Conservation (phyloP, 2,797 vertebrate genomes). For the Sebastes hubbsi region DNA sequence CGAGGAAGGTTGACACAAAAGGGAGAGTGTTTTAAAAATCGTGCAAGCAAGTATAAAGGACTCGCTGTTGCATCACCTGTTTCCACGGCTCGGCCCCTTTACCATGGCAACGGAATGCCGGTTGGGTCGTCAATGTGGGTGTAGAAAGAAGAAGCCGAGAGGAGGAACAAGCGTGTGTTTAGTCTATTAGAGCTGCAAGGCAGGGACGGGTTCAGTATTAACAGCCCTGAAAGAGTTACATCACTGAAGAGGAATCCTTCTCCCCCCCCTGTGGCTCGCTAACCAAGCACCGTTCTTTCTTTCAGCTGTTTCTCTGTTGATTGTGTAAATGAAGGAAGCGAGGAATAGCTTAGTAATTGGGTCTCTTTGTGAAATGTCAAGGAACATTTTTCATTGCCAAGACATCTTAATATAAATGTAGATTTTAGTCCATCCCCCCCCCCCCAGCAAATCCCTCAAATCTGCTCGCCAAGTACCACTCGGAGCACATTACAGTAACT, state of each 20-base stretch:
- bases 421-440: slow-evolving; percentile 8
- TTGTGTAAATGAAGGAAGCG: slow-evolving; percentile 60
- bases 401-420: slow-evolving; percentile 41
- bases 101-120: slow-evolving; percentile 79
- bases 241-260: slow-evolving; percentile 75
- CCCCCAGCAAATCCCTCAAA: slow-evolving; percentile 28
- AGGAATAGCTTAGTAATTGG: slow-evolving; percentile 57
- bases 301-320: slow-evolving; percentile 73
- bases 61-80: slow-evolving; percentile 76
- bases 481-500: slow-evolving; percentile 23
- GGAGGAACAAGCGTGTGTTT: slow-evolving; percentile 72
- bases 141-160: slow-evolving; percentile 66
- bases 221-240: slow-evolving; percentile 74
- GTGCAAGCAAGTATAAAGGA: slow-evolving; percentile 60
- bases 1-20: slow-evolving; percentile 31
- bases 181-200: slow-evolving; percentile 63
- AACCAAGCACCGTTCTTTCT: slow-evolving; percentile 63
- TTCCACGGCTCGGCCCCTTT: slow-evolving; percentile 70
- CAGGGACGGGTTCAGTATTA: slow-evolving; percentile 57
- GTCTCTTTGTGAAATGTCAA: slow-evolving; percentile 56
- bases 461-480: slow-evolving; percentile 23
- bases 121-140: slow-evolving; percentile 70
- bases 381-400: slow-evolving; percentile 42
- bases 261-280: slow-evolving; percentile 56
- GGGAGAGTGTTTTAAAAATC: slow-evolving; percentile 46